Conservation (phyloP, 37 sponge, comb jelly and placozoan species). For the Axinella damicornis region DNA sequence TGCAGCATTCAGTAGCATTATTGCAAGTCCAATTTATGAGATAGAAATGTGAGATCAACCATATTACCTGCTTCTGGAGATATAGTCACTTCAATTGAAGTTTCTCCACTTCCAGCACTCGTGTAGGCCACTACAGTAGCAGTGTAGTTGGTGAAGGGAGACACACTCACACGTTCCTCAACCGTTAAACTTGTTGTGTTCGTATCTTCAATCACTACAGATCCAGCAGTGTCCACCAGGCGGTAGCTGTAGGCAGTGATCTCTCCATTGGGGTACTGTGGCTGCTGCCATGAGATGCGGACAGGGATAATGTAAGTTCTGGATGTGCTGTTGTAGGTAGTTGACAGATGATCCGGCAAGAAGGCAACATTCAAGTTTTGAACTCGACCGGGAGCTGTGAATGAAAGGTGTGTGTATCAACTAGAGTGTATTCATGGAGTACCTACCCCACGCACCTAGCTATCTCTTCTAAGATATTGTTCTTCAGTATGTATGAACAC, state of each 20-base stretch:
- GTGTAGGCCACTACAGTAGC: conserved; percentile 1
- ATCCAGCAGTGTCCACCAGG: too few relatives aligned
- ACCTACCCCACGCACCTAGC: too few relatives aligned
- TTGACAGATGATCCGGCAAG: background rate
- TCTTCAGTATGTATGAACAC: too few relatives aligned
- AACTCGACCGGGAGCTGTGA: conserved; percentile 30
- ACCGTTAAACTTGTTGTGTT: background rate
- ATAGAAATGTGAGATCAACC: too few relatives aligned
- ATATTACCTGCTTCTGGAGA: conserved; percentile 51
- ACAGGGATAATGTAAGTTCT: background rate
- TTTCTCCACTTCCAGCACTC: background rate
- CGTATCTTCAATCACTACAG: too few relatives aligned
- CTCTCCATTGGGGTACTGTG: conserved; percentile 38
- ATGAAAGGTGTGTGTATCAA: too few relatives aligned
- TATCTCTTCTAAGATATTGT: too few relatives aligned
- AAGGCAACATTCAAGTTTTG: background rate
- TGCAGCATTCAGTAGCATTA: too few relatives aligned
- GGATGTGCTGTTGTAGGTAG: background rate
- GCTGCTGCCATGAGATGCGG: conserved; percentile 48
- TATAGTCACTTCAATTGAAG: background rate
- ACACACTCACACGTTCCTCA: background rate
- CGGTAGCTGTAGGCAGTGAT: too few relatives aligned
- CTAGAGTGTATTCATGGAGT: too few relatives aligned
- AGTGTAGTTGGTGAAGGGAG: conserved; percentile 36
- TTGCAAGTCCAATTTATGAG: too few relatives aligned